Evolutionary conservation across 1,140 invertebrate species (phyloP), one percentile per base, ranked within the genome.

Genomic region (Diachasma alloeum): DNA sequence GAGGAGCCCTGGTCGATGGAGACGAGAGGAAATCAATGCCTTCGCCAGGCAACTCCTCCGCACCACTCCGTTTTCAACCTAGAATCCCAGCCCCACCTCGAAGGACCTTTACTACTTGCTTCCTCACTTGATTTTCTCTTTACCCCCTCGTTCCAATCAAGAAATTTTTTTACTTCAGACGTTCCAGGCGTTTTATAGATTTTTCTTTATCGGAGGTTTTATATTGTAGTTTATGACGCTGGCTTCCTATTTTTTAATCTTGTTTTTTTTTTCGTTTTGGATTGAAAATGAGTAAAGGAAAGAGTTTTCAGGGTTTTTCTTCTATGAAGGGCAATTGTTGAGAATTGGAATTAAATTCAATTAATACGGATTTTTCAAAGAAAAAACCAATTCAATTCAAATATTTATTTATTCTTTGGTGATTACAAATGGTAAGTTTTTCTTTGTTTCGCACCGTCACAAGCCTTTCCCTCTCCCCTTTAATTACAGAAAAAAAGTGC

Each of bases 11-110:
- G 86, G 86, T 85, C 86, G 86, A 88, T 85, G 86, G 84, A 87
- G 87, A 87, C 86, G 86, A 88, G 87, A 88, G 85, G 88, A 89
- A 90, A 90, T 90, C 88, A 89, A 90, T 90, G 87, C 87, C 80
- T 83, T 81, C 44, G 84, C 81, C 82, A 81, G 82, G 81, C 82
- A 81, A 83, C 82, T 80, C 72, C 79, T 75, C 83, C 83, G 82
- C 81, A 81, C 85, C 83, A 78, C 74, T 80, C 77, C 84, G 82
- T 79, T 80, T 84, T 82, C 69, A 63, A 63, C 75, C 68, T 56
- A 76, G 74, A 72, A 46, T 70, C 66, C 26, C 73, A 37, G 56
- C 77, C 72, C 69, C 74, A 76, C 74, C 78, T 76, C 67, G 66
- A 37, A 59, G 74, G 68, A 71, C 74, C 74, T 71, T 70, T 76